phyloP scores from a whole-genome alignment of 2,888 invertebrate species.

The Diplolepis rosae region DNA sequence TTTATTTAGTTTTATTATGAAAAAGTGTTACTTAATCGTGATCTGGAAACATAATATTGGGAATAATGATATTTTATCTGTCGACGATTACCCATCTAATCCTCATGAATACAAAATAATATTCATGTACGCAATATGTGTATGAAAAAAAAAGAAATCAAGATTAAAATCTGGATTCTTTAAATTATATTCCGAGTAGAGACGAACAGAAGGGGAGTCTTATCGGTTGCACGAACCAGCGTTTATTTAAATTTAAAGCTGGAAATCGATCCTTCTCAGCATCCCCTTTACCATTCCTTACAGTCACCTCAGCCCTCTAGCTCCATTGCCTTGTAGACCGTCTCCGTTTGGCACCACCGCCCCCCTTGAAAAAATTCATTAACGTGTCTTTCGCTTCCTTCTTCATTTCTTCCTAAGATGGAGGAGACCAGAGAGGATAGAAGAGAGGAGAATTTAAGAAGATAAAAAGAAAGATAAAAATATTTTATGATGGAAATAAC shows the following conservation, averaged over 20 bases:
- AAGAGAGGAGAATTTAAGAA: not conserved
- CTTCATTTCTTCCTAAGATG: constrained; percentile 15
- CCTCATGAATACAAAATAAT: constrained; percentile 28
- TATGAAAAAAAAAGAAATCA: constrained; percentile 27
- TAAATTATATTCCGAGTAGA: constrained; percentile 11
- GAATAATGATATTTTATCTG: constrained; percentile 8
- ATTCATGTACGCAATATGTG: constrained; percentile 2
- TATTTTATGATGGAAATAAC: no score
- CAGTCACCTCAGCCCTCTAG: constrained; percentile 54
- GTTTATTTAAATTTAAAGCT: constrained; percentile 72
- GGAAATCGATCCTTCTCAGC: constrained; percentile 63
- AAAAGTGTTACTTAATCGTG: no score
- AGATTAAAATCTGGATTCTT: constrained; percentile 40
- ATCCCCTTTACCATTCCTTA: constrained; percentile 46
- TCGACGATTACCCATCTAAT: constrained; percentile 11
- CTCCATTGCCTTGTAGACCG: constrained; percentile 66
- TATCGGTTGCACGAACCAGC: constrained; percentile 62
- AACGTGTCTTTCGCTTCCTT: constrained; percentile 61
- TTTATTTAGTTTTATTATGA: no score
- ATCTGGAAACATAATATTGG: not conserved
- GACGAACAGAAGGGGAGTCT: constrained; percentile 52
- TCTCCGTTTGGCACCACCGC: constrained; percentile 64
- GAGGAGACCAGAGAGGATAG: not conserved
- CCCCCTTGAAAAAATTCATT: constrained; percentile 69
- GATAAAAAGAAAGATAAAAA: not conserved